Conservation (phyloP, 2,113 vertebrate species). For the Brachirus orientalis region DNA sequence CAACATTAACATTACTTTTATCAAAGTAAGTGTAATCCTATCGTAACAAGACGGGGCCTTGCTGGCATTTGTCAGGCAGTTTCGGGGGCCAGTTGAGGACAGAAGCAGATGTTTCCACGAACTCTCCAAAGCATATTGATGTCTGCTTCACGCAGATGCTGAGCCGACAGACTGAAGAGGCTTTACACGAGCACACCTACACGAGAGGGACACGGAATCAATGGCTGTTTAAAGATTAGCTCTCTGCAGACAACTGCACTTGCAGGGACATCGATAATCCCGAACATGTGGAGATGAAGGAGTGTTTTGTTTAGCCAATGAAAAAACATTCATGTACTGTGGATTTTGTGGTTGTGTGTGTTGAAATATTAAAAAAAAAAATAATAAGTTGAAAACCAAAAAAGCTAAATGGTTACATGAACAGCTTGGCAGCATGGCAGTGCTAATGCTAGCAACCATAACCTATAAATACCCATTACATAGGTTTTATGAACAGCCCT, state of each 20-base stretch:
- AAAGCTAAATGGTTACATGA: no score
- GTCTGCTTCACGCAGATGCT: constrained; percentile 11
- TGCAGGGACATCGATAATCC: not conserved
- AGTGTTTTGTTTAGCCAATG: no score
- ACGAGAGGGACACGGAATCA: constrained; percentile 8
- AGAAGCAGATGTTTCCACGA: constrained; percentile 13
- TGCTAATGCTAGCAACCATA: constrained; percentile 19
- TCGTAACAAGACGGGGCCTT: not conserved
- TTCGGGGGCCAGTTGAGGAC: not conserved
- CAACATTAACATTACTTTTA: not conserved
- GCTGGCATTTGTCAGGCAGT: not conserved
- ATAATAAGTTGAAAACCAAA: no score
- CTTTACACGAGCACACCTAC: constrained; percentile 1
- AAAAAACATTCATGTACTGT: no score
- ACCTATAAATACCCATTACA: constrained; percentile 71
- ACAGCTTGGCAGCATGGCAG: no score
- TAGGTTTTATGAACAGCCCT: constrained; percentile 22
- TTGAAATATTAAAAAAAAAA: no score
- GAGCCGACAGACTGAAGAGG: not conserved
- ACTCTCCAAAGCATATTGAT: constrained; percentile 24
- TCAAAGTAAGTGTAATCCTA: constrained; percentile 14
- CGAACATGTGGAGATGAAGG: no score
- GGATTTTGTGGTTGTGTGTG: no score
- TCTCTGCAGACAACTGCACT: constrained; percentile 6
- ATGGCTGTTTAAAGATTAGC: constrained; percentile 29